These are phyloP conservation scores for Myopa tessellatipennis DNA, from an alignment of 2,888 invertebrate genomes.

Conservation along the genomic window DNA sequence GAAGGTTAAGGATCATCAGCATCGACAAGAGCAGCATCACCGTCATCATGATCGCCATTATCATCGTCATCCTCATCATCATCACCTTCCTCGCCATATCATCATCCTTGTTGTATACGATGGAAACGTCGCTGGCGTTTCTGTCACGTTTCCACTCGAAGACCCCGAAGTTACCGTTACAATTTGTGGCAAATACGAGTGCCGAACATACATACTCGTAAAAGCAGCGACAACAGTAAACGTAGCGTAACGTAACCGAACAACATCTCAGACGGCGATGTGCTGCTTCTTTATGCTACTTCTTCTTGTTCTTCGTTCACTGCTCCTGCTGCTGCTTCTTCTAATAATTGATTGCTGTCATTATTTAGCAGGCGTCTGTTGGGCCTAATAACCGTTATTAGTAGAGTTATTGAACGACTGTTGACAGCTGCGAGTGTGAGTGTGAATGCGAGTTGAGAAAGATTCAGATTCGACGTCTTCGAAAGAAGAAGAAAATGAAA, in stretches of 20 bases:
- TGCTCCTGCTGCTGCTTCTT: conserved; percentile 6
- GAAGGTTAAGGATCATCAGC: too few species aligned
- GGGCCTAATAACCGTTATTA: conserved; percentile 13
- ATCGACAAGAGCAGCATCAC: too few species aligned
- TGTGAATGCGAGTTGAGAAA: too few species aligned
- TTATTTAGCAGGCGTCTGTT: conserved; percentile 20
- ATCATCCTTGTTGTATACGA: too few species aligned
- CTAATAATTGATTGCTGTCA: conserved; percentile 28
- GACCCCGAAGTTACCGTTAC: conserved; percentile 9
- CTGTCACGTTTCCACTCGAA: neutral
- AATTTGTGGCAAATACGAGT: conserved; percentile 28
- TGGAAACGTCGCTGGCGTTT: too few species aligned
- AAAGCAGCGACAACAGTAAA: neutral
- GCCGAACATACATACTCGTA: conserved; percentile 3
- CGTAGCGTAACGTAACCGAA: neutral
- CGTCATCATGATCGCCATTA: too few species aligned
- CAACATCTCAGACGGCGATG: too few species aligned
- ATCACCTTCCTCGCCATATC: too few species aligned
- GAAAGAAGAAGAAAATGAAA: neutral
- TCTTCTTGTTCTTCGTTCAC: neutral
- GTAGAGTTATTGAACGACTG: neutral
- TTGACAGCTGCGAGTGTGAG: conserved; percentile 7
- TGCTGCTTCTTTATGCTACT: conserved; percentile 12
- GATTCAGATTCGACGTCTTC: neutral
- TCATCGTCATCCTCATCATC: too few species aligned